Percentiles rank a stretch among this genome's conserved stretches.
These are phyloP conservation scores for Macrochelys suwanniensis DNA, from an alignment of 2,797 vertebrate genomes.

Conservation along the genomic window DNA sequence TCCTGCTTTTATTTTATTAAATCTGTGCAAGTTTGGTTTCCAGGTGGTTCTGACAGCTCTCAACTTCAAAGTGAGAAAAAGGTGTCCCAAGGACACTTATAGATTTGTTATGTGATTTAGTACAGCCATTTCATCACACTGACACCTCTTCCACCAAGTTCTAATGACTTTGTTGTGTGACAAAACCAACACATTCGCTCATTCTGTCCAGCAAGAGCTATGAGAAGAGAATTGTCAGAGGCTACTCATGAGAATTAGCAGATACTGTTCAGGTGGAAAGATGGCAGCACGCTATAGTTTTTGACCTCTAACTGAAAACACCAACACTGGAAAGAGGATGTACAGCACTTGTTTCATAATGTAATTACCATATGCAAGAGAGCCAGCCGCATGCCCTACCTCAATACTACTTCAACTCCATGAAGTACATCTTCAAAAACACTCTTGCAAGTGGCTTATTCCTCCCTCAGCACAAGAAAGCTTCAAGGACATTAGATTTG, in stretches of 20 bases:
- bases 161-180: not conserved
- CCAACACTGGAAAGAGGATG: too few relatives aligned
- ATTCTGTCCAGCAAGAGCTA: not conserved
- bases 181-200: not conserved
- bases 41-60: not conserved
- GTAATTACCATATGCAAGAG: not conserved
- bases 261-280: not conserved
- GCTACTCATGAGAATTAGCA: not conserved
- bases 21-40: not conserved
- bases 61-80: not conserved
- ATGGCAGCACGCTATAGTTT: not conserved
- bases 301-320: too few relatives aligned
- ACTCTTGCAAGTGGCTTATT: not conserved
- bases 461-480: not conserved
- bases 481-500: not conserved
- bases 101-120: not conserved
- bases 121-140: not conserved
- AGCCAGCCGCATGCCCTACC: not conserved
- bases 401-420: not conserved
- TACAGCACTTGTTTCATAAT: not conserved
- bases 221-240: not conserved
- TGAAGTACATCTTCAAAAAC: not conserved
- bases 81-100: not conserved
- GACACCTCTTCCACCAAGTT: not conserved
- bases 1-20: not conserved